These are phyloP conservation scores for Eugnorisma glareosa DNA, from an alignment of 2,888 invertebrate genomes.

Conservation along the genomic window DNA sequence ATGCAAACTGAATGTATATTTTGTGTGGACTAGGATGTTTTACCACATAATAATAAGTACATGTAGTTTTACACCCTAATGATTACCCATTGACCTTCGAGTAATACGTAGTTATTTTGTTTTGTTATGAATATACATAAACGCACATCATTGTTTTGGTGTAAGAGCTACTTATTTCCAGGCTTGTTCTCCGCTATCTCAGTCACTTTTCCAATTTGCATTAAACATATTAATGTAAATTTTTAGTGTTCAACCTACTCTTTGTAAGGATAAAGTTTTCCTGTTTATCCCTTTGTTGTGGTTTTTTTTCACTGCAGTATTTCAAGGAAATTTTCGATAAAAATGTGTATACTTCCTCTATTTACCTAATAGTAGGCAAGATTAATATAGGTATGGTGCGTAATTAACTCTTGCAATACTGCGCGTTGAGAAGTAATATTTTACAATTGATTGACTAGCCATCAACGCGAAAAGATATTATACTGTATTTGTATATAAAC, in stretches of 20 bases:
- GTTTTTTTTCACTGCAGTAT: slow-evolving; percentile 14
- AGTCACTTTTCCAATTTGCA: slow-evolving; percentile 5
- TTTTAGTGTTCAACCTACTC: background rate
- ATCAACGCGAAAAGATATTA: background rate
- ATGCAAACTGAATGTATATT: too few species aligned
- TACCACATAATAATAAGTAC: too few species aligned
- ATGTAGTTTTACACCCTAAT: background rate
- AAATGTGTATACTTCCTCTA: slow-evolving; percentile 9
- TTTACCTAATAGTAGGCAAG: background rate
- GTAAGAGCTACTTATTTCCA: background rate
- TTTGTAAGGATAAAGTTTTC: background rate
- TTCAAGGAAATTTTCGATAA: slow-evolving; percentile 14
- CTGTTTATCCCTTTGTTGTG: background rate
- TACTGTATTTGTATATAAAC: background rate
- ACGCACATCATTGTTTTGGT: background rate
- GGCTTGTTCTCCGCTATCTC: background rate
- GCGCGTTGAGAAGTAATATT: background rate
- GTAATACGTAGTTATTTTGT: background rate
- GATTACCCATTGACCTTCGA: background rate
- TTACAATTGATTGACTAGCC: background rate
- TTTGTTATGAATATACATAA: background rate
- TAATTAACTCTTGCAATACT: background rate
- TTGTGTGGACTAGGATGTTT: too few species aligned
- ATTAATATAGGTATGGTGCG: background rate
- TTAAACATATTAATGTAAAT: background rate